A percentile compares a stretch with the other conserved stretches of the same genome.
These are phyloP conservation scores for Lepidonotus clava DNA, from an alignment of 2,888 invertebrate genomes.

Conservation along the genomic window DNA sequence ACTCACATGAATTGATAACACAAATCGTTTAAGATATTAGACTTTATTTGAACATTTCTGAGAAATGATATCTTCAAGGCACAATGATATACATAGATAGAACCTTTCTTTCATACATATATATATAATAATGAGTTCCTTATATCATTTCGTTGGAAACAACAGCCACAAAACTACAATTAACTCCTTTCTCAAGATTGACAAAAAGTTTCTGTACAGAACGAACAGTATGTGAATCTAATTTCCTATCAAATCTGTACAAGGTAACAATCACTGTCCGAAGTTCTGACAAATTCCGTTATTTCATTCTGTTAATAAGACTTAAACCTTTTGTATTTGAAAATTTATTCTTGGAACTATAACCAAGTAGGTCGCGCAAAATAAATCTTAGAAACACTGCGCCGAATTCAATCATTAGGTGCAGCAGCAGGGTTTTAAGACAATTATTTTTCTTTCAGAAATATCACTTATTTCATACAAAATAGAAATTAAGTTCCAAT, in stretches of 20 bases:
- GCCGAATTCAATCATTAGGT: neutral
- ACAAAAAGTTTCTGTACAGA: neutral
- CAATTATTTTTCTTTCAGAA: too few relatives aligned
- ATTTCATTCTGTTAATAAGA: neutral
- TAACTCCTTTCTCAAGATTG: neutral
- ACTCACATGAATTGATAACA: too few relatives aligned
- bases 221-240: neutral
- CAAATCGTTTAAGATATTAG: slow-evolving; percentile 3
- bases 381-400: neutral
- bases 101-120: neutral
- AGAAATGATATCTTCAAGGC: slow-evolving; percentile 19
- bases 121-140: neutral
- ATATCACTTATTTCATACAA: too few relatives aligned
- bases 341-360: neutral
- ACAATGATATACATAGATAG: slow-evolving; percentile 5
- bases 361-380: neutral
- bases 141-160: neutral
- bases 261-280: neutral
- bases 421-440: too few relatives aligned
- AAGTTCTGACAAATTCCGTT: neutral
- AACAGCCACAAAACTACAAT: slow-evolving; percentile 13
- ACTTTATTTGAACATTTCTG: slow-evolving; percentile 19
- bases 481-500: too few relatives aligned
- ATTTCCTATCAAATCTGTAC: neutral
- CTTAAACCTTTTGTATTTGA: neutral